Percentiles rank a stretch among this genome's conserved stretches.
These are phyloP conservation scores for Automeris io DNA, from an alignment of 2,888 invertebrate genomes.

Conservation along the genomic window DNA sequence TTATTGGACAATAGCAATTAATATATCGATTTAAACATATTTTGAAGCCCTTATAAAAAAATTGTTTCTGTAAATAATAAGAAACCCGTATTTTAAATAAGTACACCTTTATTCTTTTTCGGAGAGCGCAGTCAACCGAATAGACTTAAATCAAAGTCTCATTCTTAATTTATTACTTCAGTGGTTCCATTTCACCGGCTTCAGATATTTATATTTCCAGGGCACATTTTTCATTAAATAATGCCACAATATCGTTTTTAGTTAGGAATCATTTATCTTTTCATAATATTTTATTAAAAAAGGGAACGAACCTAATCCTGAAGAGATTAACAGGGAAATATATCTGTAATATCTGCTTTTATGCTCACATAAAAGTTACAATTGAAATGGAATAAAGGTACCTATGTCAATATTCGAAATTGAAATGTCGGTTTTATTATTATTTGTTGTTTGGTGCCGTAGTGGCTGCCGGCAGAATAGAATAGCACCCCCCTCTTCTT, in stretches of 20 bases:
- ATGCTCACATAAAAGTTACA: not conserved
- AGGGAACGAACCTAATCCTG: not conserved
- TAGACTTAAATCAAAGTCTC: not conserved
- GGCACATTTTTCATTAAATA: conserved; percentile 3
- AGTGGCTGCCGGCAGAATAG: too few relatives aligned
- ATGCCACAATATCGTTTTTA: not conserved
- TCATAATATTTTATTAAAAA: not conserved
- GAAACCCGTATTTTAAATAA: too few relatives aligned
- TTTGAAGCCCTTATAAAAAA: too few relatives aligned
- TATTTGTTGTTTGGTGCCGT: too few relatives aligned
- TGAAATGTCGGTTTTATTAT: too few relatives aligned
- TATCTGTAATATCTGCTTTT: not conserved
- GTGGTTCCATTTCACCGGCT: not conserved
- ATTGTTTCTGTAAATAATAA: too few relatives aligned
- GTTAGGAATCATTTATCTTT: not conserved
- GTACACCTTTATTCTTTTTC: too few relatives aligned
- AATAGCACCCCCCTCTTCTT: too few relatives aligned
- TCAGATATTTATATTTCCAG: not conserved
- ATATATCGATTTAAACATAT: too few relatives aligned
- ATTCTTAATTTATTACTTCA: not conserved
- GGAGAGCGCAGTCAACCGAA: not conserved
- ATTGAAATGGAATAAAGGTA: not conserved
- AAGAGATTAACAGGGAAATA: not conserved
- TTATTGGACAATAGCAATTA: too few relatives aligned
- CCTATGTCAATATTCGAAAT: too few relatives aligned